These are phyloP conservation scores for Paratrypauchen microcephalus DNA, from an alignment of 2,797 vertebrate species.

Conservation along the genomic window DNA sequence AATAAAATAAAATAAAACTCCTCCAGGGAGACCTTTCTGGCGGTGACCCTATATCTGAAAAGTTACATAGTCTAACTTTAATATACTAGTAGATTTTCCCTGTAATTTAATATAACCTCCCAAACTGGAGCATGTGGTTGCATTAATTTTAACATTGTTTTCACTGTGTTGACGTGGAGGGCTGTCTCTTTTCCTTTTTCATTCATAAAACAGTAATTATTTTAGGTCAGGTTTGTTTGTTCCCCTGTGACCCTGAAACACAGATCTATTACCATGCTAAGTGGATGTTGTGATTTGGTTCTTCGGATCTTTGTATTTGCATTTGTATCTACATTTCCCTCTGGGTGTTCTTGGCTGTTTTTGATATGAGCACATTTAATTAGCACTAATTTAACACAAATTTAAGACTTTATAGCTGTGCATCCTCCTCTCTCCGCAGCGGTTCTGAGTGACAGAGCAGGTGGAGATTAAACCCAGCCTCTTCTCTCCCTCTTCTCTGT, in stretches of 20 bases:
- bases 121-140: too few species aligned
- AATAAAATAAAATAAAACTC: too few species aligned
- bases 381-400: not conserved
- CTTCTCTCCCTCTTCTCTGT: not conserved
- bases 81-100: too few species aligned
- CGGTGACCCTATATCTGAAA: too few species aligned
- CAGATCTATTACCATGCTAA: not conserved
- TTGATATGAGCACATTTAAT: not conserved
- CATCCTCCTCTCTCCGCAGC: not conserved
- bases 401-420: not conserved
- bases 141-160: not conserved
- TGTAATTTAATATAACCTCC: too few species aligned
- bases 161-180: not conserved
- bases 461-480: not conserved
- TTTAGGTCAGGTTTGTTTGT: not conserved
- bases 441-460: conserved; percentile 9
- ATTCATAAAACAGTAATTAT: not conserved
- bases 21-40: too few species aligned
- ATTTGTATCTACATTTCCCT: not conserved
- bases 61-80: too few species aligned
- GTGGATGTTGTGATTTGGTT: not conserved
- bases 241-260: not conserved
- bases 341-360: not conserved
- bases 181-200: not conserved
- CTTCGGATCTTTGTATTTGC: not conserved